A percentile compares a stretch with the other conserved stretches of the same genome.
phyloP scores from a whole-genome alignment of 2,113 vertebrate species.

The Natator depressus region DNA sequence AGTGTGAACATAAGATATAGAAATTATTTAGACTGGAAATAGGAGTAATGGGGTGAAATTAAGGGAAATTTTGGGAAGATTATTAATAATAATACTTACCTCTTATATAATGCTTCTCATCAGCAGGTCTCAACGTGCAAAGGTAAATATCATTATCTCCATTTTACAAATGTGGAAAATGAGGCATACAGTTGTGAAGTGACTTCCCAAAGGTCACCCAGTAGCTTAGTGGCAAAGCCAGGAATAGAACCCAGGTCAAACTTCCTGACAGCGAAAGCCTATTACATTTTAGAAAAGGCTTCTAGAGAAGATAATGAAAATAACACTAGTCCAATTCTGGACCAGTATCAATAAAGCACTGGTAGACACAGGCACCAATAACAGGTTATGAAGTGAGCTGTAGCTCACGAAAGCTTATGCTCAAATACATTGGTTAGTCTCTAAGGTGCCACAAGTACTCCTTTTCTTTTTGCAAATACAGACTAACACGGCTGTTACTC shows the following conservation, averaged over 20 bases:
- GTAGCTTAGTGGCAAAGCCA: background rate
- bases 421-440: too few species aligned
- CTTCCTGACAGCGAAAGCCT: too few species aligned
- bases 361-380: background rate
- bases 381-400: background rate
- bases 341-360: too few species aligned
- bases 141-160: background rate
- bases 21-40: background rate
- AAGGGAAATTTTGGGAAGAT: background rate
- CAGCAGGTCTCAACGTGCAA: background rate
- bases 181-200: background rate
- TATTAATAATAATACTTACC: background rate
- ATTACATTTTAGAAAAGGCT: too few species aligned
- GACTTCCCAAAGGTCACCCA: background rate
- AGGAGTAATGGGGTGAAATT: background rate
- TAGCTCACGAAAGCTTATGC: too few species aligned
- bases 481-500: too few species aligned
- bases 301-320: background rate
- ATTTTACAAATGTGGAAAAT: background rate
- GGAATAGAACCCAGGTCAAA: background rate
- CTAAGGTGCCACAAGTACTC: too few species aligned
- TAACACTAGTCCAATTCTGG: background rate
- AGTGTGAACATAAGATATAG: background rate
- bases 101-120: background rate
- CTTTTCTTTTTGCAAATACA: too few species aligned